These are phyloP conservation scores for Sparus aurata DNA, from an alignment of 2,797 vertebrate genomes.

Conservation along the genomic window DNA sequence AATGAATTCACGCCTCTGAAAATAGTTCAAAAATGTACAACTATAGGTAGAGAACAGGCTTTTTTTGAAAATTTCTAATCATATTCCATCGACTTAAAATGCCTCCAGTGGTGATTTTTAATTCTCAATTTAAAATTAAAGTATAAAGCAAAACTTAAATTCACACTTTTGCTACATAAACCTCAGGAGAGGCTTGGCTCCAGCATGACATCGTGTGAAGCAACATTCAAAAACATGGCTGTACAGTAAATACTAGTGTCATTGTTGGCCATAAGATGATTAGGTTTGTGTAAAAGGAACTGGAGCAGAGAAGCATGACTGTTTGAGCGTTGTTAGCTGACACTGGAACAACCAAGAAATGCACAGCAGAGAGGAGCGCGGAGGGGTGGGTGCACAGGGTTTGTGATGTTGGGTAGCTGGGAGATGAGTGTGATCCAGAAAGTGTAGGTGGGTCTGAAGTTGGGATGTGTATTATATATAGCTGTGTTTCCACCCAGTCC, in stretches of 20 bases:
- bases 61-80: background rate
- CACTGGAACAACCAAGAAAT: conserved; percentile 50
- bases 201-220: conserved; percentile 42
- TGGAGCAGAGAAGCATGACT: conserved; percentile 65
- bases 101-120: background rate
- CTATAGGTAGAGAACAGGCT: background rate
- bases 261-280: conserved; percentile 79
- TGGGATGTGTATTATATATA: background rate
- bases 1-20: conserved; percentile 36
- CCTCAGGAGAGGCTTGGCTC: conserved; percentile 15
- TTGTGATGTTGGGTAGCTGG: conserved; percentile 4
- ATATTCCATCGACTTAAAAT: background rate
- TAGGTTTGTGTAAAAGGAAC: conserved; percentile 70
- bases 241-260: conserved; percentile 64
- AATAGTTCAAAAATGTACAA: background rate
- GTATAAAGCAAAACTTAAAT: background rate
- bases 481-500: too few species aligned
- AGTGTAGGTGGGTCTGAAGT: conserved; percentile 18
- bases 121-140: background rate
- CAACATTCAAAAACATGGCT: conserved; percentile 44
- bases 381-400: background rate
- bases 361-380: conserved; percentile 21
- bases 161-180: background rate
- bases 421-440: conserved; percentile 27
- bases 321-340: conserved; percentile 60